Evolutionary conservation across 2,797 vertebrate genomes (phyloP).

Genomic region (Carduelis carduelis): DNA sequence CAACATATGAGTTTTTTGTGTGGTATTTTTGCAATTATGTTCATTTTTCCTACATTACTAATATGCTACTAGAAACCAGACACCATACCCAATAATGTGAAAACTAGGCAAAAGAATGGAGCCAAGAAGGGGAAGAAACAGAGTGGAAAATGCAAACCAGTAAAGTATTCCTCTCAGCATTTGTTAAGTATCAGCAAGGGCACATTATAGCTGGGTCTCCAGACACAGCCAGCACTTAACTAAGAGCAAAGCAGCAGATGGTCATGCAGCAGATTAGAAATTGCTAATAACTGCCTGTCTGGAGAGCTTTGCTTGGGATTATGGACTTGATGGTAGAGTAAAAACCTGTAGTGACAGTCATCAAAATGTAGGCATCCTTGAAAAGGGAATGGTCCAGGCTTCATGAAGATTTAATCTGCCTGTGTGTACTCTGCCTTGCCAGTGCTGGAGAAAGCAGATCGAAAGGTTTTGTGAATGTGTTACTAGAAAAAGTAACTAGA

Average conservation of each 20-base stretch:
- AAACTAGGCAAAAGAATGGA: constrained; percentile 33
- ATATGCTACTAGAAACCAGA: constrained; percentile 53
- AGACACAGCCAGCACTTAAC: not conserved
- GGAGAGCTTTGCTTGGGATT: constrained; percentile 9
- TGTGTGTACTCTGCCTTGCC: not conserved
- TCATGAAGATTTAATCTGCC: not conserved
- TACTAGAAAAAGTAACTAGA: constrained; percentile 31
- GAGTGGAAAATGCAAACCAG: constrained; percentile 19
- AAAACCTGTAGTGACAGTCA: not conserved
- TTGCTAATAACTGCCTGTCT: not conserved
- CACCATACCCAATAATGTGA: not conserved
- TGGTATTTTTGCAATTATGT: constrained; percentile 46
- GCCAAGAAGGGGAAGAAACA: constrained; percentile 18
- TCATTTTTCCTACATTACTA: constrained; percentile 59
- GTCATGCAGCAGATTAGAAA: constrained; percentile 16
- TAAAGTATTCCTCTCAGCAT: constrained; percentile 4
- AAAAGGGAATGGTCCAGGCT: not conserved
- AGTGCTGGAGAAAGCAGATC: not conserved
- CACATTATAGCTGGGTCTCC: not conserved
- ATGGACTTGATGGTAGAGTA: not conserved
- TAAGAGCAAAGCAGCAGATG: constrained; percentile 36
- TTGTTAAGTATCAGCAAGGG: not conserved
- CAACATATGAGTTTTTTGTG: constrained; percentile 29
- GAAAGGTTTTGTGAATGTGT: constrained; percentile 34
- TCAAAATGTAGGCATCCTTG: not conserved